These are phyloP conservation scores for Caenorhabditis sp. DNA, from an alignment of 2,888 invertebrate genomes.

Conservation along the genomic window DNA sequence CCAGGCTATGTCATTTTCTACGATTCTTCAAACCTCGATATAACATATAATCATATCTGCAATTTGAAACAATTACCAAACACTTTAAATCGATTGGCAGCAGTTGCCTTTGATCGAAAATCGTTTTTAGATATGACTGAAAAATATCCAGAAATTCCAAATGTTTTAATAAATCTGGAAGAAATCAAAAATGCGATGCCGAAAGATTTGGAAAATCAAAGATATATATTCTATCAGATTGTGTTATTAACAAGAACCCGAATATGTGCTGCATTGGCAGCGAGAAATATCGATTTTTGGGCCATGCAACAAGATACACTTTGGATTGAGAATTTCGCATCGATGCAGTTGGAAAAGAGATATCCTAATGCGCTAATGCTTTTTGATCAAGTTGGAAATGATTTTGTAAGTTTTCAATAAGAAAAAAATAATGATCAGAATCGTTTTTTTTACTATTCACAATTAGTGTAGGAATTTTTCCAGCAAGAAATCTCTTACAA, in stretches of 20 bases:
- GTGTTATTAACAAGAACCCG: conserved; percentile 42
- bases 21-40: conserved; percentile 47
- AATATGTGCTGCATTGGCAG: conserved; percentile 41
- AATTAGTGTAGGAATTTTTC: too few species aligned
- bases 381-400: conserved; percentile 55
- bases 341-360: conserved; percentile 42
- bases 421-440: too few species aligned
- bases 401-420: conserved; percentile 29
- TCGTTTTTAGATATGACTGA: conserved; percentile 27
- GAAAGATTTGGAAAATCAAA: conserved; percentile 40
- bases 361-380: conserved; percentile 39
- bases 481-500: too few species aligned
- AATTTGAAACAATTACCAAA: conserved; percentile 47
- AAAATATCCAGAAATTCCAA: conserved; percentile 41
- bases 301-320: conserved; percentile 57
- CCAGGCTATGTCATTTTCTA: conserved; percentile 50
- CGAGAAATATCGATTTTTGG: conserved; percentile 46
- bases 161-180: conserved; percentile 41
- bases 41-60: conserved; percentile 52
- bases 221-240: conserved; percentile 51
- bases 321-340: conserved; percentile 51
- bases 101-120: conserved; percentile 40
- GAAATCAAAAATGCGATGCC: conserved; percentile 18
- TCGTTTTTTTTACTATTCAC: too few species aligned
- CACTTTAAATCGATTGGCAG: conserved; percentile 32